Conservation (phyloP, 2,797 vertebrate genomes). For the Heteromormyrus szaboi region DNA sequence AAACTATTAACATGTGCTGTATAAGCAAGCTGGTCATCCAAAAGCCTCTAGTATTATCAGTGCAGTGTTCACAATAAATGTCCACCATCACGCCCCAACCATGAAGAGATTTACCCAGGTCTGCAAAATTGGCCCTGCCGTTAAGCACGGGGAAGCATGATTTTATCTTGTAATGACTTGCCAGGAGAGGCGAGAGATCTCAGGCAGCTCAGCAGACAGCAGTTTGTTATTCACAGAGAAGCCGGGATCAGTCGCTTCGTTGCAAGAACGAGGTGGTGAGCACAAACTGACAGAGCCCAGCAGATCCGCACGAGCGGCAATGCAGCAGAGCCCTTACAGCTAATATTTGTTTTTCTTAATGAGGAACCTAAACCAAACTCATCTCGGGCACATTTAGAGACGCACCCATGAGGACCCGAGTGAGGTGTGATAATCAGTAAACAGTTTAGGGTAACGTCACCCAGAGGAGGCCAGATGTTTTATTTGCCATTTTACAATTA, state of each 20-base stretch:
- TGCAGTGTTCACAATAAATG: not conserved
- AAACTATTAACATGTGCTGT: not conserved
- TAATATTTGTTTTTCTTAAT: slow-evolving; percentile 10
- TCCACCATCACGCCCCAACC: not conserved
- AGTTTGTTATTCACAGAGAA: not conserved
- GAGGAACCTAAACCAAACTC: not conserved
- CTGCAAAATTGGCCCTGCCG: not conserved
- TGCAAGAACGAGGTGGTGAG: not conserved
- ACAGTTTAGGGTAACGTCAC: not conserved
- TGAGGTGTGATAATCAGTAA: slow-evolving; percentile 4
- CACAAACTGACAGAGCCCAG: not conserved
- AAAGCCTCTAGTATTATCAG: not conserved
- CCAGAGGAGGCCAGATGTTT: not conserved
- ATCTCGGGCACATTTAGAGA: not conserved
- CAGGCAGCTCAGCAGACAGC: not conserved
- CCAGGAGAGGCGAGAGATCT: not conserved
- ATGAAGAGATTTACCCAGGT: not conserved
- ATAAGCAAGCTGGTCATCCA: not conserved
- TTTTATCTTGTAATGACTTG: slow-evolving; percentile 6
- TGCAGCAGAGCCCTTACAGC: not conserved
- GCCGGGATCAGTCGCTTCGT: not conserved
- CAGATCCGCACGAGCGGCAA: not conserved
- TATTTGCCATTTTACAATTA: not conserved
- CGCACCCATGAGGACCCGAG: not conserved
- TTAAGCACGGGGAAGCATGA: not conserved